phyloP scores from a whole-genome alignment of 1,140 invertebrate genomes.

The Cyclargus thomasi region DNA sequence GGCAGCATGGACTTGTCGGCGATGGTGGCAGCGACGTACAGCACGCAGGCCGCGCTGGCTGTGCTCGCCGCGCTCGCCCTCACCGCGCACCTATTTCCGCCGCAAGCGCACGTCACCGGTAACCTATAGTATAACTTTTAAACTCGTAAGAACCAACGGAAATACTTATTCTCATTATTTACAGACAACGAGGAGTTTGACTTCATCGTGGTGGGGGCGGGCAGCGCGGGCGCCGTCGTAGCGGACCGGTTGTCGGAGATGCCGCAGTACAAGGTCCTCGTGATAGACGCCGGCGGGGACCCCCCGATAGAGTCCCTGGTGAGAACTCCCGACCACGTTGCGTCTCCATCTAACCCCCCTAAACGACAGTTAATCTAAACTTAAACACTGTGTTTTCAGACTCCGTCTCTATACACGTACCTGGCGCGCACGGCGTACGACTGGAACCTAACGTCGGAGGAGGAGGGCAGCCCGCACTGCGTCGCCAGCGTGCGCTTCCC shows the following conservation, averaged over 20 bases:
- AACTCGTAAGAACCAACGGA: too few relatives aligned
- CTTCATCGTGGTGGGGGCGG: constrained; percentile 35
- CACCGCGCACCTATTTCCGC: constrained; percentile 22
- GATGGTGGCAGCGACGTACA: neutral
- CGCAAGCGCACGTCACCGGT: constrained; percentile 21
- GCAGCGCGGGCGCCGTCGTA: constrained; percentile 32
- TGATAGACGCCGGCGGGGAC: constrained; percentile 83
- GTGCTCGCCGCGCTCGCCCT: constrained; percentile 16
- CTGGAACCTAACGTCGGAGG: constrained; percentile 85
- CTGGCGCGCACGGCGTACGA: constrained; percentile 50
- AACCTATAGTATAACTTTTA: neutral
- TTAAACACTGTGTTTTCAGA: constrained; percentile 27
- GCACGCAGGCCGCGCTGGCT: constrained; percentile 17
- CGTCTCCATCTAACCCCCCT: neutral
- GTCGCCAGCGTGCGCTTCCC: constrained; percentile 77
- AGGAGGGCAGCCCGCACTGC: constrained; percentile 78
- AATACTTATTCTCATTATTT: neutral
- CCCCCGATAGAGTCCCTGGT: constrained; percentile 35
- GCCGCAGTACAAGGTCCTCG: constrained; percentile 77
- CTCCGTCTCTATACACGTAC: constrained; percentile 30
- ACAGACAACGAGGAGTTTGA: constrained; percentile 31
- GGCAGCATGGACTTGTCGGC: constrained; percentile 7
- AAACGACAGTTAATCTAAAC: neutral
- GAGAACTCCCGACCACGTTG: neutral
- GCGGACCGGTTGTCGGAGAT: constrained; percentile 78